These are phyloP conservation scores for Rhinogobius similis DNA, from an alignment of 2,113 vertebrate genomes.

Conservation along the genomic window DNA sequence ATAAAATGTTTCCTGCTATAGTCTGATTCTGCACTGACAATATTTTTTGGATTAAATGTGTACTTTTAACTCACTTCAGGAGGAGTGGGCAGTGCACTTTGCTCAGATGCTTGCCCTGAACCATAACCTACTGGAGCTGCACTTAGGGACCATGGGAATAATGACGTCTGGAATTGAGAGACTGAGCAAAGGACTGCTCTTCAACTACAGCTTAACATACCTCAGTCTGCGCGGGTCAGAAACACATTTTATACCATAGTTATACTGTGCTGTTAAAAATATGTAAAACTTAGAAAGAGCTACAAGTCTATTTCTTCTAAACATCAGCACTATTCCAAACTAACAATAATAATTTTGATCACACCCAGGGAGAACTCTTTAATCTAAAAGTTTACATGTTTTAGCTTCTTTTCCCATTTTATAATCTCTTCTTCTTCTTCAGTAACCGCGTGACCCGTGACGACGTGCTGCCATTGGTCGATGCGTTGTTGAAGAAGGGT, in stretches of 20 bases:
- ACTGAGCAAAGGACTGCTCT: conserved; percentile 79
- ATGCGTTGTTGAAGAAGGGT: conserved; percentile 77
- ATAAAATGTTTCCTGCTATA: background rate
- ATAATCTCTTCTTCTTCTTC: conserved; percentile 3
- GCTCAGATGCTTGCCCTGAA: conserved; percentile 83
- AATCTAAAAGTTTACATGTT: too few relatives aligned
- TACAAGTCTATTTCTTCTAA: too few relatives aligned
- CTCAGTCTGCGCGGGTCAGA: conserved; percentile 89
- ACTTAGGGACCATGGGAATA: conserved; percentile 83
- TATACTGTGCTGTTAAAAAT: too few relatives aligned
- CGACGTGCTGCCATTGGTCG: conserved; percentile 75
- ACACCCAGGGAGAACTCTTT: too few relatives aligned
- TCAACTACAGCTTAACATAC: conserved; percentile 83
- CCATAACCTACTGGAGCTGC: conserved; percentile 82
- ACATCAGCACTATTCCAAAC: too few relatives aligned
- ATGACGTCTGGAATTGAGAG: conserved; percentile 79
- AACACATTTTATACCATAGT: background rate
- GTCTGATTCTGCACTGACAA: background rate
- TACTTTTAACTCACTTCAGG: conserved; percentile 68
- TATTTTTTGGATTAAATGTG: background rate
- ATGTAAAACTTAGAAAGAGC: too few relatives aligned
- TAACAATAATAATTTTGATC: too few relatives aligned
- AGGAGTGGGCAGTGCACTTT: conserved; percentile 82
- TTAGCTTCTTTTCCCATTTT: background rate
- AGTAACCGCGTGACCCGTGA: conserved; percentile 87